These are phyloP conservation scores for Aleadryas rufinucha DNA, from an alignment of 2,113 vertebrate genomes.

Conservation along the genomic window DNA sequence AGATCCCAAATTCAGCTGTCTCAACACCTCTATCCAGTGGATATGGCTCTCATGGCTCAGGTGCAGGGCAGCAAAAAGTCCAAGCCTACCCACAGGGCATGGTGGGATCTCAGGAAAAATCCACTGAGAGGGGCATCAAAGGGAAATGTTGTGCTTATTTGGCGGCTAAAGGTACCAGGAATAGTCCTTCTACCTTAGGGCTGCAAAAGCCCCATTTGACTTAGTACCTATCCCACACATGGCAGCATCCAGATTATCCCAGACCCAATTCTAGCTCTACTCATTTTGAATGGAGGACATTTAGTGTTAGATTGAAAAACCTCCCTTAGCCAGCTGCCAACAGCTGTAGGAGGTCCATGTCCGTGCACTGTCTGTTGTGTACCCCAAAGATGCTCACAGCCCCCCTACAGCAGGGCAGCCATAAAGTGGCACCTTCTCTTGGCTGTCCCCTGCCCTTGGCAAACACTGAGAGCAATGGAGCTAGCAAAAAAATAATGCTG, in stretches of 20 bases:
- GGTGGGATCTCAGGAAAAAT: neutral
- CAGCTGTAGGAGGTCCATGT: neutral
- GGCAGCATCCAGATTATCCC: neutral
- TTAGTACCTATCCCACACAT: neutral
- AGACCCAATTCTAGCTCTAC: neutral
- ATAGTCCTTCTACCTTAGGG: neutral
- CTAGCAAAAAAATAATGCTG: neutral
- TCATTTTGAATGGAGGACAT: neutral
- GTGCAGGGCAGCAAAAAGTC: neutral
- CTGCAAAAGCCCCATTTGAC: neutral
- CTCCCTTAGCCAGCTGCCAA: neutral
- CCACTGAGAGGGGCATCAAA: neutral
- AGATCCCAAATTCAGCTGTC: neutral
- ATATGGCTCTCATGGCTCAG: rapidly evolving
- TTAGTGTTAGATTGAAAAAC: neutral
- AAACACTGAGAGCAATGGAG: neutral
- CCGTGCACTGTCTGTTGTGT: neutral
- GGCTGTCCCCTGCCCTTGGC: rapidly evolving
- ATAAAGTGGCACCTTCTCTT: neutral
- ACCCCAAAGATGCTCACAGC: neutral
- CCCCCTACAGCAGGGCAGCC: neutral
- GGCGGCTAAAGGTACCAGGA: neutral
- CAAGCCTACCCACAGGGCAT: neutral
- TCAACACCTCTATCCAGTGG: neutral
- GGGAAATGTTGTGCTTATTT: neutral